Percentiles rank a stretch among this genome's conserved stretches.
Evolutionary conservation across 2,113 vertebrate genomes (phyloP).

Genomic region (Chaetodon auriga): DNA sequence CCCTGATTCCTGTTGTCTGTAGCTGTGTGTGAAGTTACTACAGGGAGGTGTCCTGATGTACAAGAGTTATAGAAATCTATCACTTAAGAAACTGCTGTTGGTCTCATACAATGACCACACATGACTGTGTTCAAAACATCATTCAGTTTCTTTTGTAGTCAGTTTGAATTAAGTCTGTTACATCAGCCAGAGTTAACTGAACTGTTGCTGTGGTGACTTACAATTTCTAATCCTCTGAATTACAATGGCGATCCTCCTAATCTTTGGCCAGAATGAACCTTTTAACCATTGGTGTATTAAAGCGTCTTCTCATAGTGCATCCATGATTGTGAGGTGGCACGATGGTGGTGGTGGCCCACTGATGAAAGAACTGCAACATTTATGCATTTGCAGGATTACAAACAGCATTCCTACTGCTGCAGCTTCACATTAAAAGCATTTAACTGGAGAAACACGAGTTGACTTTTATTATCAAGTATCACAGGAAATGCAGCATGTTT

Average conservation of each 20-base stretch:
- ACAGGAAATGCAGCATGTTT: too few species aligned
- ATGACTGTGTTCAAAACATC: not conserved
- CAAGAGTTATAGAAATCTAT: too few species aligned
- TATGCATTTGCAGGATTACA: too few species aligned
- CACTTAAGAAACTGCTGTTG: too few species aligned
- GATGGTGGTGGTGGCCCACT: too few species aligned
- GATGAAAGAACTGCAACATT: too few species aligned
- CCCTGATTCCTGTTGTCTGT: too few species aligned
- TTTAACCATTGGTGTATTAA: not conserved
- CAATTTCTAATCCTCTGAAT: not conserved
- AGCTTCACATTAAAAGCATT: too few species aligned
- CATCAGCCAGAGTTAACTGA: not conserved
- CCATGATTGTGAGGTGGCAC: not conserved
- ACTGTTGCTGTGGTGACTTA: not conserved
- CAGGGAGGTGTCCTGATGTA: not conserved
- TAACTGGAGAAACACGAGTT: too few species aligned
- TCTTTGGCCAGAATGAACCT: not conserved
- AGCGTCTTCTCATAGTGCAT: not conserved
- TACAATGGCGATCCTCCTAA: not conserved
- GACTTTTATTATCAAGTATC: too few species aligned
- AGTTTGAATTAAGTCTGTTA: not conserved
- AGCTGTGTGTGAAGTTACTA: not conserved
- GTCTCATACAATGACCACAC: too few species aligned
- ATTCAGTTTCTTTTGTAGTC: not conserved
- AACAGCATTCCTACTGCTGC: too few species aligned